Evolutionary conservation across 1,140 invertebrate genomes (phyloP), one percentile per base, ranked within the genome.

Genomic region (Ips nitidus): DNA sequence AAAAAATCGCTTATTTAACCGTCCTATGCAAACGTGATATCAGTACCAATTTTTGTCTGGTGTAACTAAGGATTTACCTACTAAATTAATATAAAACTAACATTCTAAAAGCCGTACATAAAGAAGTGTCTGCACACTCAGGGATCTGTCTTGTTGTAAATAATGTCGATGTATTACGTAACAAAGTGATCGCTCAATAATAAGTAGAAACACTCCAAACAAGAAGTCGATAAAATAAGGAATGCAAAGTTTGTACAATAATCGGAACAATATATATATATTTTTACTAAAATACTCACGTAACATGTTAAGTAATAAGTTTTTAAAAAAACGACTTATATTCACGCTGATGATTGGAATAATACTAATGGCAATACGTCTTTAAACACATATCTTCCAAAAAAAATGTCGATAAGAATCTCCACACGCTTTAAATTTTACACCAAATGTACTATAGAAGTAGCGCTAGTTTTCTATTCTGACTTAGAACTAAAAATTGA

Each of bases 221-320:
- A 45, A 45, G 36, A 37, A 56, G 45, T 50, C 45, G 22, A 41
- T 36, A 40, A 58, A 41, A 38, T 66, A 66, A 58, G 65, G 55
- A 59, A 66, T 66, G 36, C 43, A 59, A 59, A 66, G 65, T 66
- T 66, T 66, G 65, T 66, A 66, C 65, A 66, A 66, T 66, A 66
- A 66, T 66, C 59, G 65, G 56, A 66, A 66, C 65, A 66, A 66
- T 66, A 66, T 64, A 22, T 22, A 22, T 38, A 41, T 58, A 47
- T 66, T 66, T 58, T 42, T 65, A 65, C 37, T 52, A 52, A 61
- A 47, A 63, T 63, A 63, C 47, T 52, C 61, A 45, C 41, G 22
- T 60, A 45, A 36, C 7, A 22, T 36, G 8, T 56, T 56, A 56
- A 37, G 53, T 56, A 56, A 56, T n/a, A 6, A 22, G 53, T 56